Percentiles rank a stretch among this genome's conserved stretches.
Evolutionary conservation across 1,140 invertebrate genomes (phyloP).

Genomic region (Radopholus similis): DNA sequence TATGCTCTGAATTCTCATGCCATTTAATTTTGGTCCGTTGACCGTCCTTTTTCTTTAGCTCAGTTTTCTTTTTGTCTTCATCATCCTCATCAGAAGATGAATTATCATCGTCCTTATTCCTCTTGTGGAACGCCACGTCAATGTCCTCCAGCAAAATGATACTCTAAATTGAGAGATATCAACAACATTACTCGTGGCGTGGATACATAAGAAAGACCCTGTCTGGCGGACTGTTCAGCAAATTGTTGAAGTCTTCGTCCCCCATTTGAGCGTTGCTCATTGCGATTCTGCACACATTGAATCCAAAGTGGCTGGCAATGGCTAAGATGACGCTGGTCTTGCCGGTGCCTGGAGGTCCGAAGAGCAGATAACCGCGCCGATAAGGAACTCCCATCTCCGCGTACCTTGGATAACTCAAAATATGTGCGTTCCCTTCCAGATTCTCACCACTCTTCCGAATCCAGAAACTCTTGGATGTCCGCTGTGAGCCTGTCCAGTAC

Average conservation of each 20-base stretch:
- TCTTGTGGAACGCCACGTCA: too few species aligned
- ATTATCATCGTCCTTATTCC: too few species aligned
- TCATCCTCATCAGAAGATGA: too few species aligned
- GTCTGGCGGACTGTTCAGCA: conserved; percentile 82
- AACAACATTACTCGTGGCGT: too few species aligned
- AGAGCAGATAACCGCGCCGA: too few species aligned
- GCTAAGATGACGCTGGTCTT: conserved; percentile 64
- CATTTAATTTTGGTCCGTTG: too few species aligned
- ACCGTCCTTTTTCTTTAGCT: too few species aligned
- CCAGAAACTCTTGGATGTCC: conserved; percentile 67
- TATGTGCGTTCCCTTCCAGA: too few species aligned
- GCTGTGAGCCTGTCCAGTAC: conserved; percentile 42
- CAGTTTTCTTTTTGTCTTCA: too few species aligned
- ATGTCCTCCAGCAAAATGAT: too few species aligned
- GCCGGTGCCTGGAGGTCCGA: conserved; percentile 83
- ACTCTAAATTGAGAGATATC: too few species aligned
- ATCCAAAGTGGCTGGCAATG: conserved; percentile 84
- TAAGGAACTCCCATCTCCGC: too few species aligned
- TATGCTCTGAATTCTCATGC: background rate
- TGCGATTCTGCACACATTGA: conserved; percentile 92
- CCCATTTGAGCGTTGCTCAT: conserved; percentile 86
- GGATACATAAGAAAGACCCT: conserved; percentile 33
- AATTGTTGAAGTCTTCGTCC: conserved; percentile 88
- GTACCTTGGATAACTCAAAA: conserved; percentile 16
- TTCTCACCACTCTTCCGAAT: conserved; percentile 67